Conservation (phyloP, 1,140 invertebrate genomes). For the Macrosteles quadrilineatus region DNA sequence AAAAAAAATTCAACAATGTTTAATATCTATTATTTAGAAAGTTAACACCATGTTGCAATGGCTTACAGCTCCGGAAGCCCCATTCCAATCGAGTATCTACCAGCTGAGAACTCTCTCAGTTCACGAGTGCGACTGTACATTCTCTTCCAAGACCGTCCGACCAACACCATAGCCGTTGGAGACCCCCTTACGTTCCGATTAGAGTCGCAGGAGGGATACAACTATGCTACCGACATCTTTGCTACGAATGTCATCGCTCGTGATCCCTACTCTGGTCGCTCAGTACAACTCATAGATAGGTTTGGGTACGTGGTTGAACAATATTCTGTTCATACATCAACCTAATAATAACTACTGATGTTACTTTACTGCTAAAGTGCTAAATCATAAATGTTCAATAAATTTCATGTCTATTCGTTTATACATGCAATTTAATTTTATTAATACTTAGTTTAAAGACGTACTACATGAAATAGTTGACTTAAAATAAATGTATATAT, state of each 20-base stretch:
- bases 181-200: constrained; percentile 88
- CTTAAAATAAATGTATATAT: too few relatives aligned
- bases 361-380: too few relatives aligned
- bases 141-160: constrained; percentile 85
- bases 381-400: too few relatives aligned
- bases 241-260: constrained; percentile 91
- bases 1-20: too few relatives aligned
- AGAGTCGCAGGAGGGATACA: constrained; percentile 87
- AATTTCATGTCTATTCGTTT: too few relatives aligned
- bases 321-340: too few relatives aligned
- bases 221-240: constrained; percentile 86
- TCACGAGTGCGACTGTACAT: constrained; percentile 83
- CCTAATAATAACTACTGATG: too few relatives aligned
- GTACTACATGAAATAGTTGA: too few relatives aligned
- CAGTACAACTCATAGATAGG: constrained; percentile 86
- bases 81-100: constrained; percentile 87
- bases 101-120: constrained; percentile 86
- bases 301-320: constrained; percentile 65
- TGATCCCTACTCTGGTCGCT: constrained; percentile 87
- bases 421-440: too few relatives aligned
- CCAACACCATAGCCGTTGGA: constrained; percentile 91
- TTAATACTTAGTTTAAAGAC: too few relatives aligned
- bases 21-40: too few relatives aligned
- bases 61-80: constrained; percentile 73
- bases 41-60: too few relatives aligned